phyloP scores from a whole-genome alignment of 2,888 invertebrate genomes.

The Chirona hameri region DNA sequence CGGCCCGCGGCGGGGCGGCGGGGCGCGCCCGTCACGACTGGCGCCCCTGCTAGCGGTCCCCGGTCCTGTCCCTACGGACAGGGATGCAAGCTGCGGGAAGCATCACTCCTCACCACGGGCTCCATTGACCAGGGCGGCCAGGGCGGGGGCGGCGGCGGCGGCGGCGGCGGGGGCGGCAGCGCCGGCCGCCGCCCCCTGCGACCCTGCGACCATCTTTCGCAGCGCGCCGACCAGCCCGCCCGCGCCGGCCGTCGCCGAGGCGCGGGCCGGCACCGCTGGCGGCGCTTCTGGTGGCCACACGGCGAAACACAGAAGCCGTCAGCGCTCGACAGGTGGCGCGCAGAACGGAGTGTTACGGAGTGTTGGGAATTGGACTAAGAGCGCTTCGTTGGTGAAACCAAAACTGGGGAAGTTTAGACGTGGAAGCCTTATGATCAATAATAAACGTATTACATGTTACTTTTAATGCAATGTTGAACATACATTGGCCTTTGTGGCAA shows the following conservation, averaged over 20 bases:
- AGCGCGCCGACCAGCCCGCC: conserved; percentile 5
- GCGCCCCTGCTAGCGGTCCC: neutral
- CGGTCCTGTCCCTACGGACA: neutral
- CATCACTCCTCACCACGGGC: neutral
- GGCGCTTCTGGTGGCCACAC: conserved; percentile 4
- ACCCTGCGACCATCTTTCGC: neutral
- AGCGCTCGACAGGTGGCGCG: neutral
- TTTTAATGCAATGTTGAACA: too few species aligned
- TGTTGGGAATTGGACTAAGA: neutral
- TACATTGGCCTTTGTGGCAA: too few species aligned
- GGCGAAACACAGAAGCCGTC: neutral
- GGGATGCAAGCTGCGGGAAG: neutral
- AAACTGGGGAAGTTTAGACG: too few species aligned
- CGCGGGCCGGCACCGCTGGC: conserved; percentile 12
- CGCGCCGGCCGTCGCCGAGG: neutral
- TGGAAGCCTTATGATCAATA: too few species aligned
- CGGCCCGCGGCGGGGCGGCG: neutral
- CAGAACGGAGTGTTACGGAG: neutral
- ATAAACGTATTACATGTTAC: too few species aligned
- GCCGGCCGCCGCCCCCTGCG: neutral
- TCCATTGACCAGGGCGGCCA: conserved; percentile 8
- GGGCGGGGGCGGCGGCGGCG: neutral
- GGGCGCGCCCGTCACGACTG: neutral
- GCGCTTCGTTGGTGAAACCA: too few species aligned
- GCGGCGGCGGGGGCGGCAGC: neutral